Evolutionary conservation across 2,113 vertebrate genomes (phyloP), one percentile per base, ranked within the genome.

Genomic region (Poeciliopsis turrubarensis): DNA sequence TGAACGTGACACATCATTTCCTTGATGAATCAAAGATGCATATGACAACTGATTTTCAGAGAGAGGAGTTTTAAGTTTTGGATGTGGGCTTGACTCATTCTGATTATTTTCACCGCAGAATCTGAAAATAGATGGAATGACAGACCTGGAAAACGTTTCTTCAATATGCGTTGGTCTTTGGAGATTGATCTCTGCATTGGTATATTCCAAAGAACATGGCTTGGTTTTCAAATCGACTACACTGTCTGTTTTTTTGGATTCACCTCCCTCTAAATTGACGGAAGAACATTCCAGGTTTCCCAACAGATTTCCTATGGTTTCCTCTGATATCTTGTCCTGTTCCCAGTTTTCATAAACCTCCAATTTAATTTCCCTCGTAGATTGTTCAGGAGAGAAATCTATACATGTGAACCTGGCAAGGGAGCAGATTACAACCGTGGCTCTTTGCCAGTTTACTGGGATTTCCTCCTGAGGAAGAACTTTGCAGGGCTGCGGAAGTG

Each of bases 61-160:
- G 4, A 37, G 64, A 69, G 65, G 44, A 72, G n/a, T 71, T 13
- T 22, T 19, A 41, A 14, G 51, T 41, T 83, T 60, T 60, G 41
- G 17, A 1, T 63, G 31, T 19, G 19, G n/a, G 32, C n/a, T 32
- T 32, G 67, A 70, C 51, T 68, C 27, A 37, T 19, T 39, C 14
- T 34, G 54, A 34, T 77, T 32, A 32, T 68, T 65, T 61, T 32
- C 68, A 27, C 63, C 13, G 17, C 75, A 60, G 60, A 15, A 60
- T 72, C 72, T 83, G 65, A 75, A 29, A 66, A 66, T 65, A 13
- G 60, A 65, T 72, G 87, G 88, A 51, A 92, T 82, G 30, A 78
- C 17, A 5, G 88, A 87, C 44, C 34, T 47, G 9, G 75, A 72
- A 57, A 79, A 15, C 11, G 22, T 27, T 79, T 19, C 79, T 63